Evolutionary conservation across 2,888 invertebrate species (phyloP).

Genomic region (Meta bourneti): DNA sequence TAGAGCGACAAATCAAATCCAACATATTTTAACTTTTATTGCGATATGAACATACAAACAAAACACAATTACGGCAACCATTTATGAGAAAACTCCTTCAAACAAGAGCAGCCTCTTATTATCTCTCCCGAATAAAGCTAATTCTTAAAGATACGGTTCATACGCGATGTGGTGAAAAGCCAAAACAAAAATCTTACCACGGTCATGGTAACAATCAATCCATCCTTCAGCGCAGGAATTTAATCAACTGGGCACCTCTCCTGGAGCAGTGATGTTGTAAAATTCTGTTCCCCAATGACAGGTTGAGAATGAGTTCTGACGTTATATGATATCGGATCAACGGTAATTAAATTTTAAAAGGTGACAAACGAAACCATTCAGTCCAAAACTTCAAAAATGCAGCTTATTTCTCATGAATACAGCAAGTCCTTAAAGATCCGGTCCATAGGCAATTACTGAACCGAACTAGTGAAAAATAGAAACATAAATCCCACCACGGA

Average conservation of each 20-base stretch:
- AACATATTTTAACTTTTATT: no score
- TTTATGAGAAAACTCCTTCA: not conserved
- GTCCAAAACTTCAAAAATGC: no score
- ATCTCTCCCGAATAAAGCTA: not conserved
- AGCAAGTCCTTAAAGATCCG: no score
- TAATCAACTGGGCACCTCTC: constrained; percentile 25
- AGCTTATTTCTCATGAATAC: no score
- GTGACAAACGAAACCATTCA: no score
- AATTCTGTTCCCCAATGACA: not conserved
- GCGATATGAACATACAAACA: no score
- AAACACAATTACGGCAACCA: not conserved
- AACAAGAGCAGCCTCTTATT: not conserved
- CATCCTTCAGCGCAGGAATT: not conserved
- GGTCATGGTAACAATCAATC: not conserved
- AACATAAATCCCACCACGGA: no score
- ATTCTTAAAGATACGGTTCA: not conserved
- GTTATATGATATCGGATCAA: not conserved
- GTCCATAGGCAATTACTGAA: no score
- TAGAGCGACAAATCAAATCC: no score
- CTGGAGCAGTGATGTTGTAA: not conserved
- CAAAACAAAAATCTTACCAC: not conserved
- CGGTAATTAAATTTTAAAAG: no score
- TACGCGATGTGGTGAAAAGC: not conserved
- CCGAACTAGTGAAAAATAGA: no score
- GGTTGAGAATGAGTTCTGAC: constrained; percentile 1